Conservation (phyloP, 2,113 vertebrate genomes). For the Oncorhynchus keta region DNA sequence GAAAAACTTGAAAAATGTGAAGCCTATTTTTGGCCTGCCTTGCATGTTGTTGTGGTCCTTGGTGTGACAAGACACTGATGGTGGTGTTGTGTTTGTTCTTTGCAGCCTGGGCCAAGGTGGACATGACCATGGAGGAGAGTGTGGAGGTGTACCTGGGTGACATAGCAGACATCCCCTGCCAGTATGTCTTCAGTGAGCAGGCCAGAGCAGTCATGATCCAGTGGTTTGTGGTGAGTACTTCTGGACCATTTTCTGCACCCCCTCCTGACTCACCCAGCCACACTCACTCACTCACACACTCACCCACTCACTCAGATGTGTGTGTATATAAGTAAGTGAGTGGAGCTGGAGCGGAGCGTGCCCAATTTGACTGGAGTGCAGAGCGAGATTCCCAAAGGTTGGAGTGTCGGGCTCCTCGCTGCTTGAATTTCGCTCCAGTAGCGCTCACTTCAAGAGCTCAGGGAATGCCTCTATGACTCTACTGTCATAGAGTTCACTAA, state of each 20-base stretch:
- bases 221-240: slow-evolving; percentile 87
- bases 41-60: background rate
- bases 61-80: background rate
- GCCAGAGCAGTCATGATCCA: slow-evolving; percentile 71
- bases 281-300: no score
- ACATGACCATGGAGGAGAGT: slow-evolving; percentile 60
- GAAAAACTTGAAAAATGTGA: no score
- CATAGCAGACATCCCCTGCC: slow-evolving; percentile 76
- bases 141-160: slow-evolving; percentile 75
- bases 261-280: no score
- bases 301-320: no score
- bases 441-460: no score
- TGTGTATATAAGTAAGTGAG: no score
- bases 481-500: no score
- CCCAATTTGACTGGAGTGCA: no score
- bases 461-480: no score
- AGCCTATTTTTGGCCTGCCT: background rate
- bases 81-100: slow-evolving; percentile 28
- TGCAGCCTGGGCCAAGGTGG: slow-evolving; percentile 73
- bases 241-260: background rate
- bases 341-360: slow-evolving; percentile 45
- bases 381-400: no score
- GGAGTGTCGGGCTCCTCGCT: no score
- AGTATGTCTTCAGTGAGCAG: slow-evolving; percentile 61
- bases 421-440: no score